These are phyloP conservation scores for Pelobates fuscus DNA, from an alignment of 2,113 vertebrate species.

Conservation along the genomic window DNA sequence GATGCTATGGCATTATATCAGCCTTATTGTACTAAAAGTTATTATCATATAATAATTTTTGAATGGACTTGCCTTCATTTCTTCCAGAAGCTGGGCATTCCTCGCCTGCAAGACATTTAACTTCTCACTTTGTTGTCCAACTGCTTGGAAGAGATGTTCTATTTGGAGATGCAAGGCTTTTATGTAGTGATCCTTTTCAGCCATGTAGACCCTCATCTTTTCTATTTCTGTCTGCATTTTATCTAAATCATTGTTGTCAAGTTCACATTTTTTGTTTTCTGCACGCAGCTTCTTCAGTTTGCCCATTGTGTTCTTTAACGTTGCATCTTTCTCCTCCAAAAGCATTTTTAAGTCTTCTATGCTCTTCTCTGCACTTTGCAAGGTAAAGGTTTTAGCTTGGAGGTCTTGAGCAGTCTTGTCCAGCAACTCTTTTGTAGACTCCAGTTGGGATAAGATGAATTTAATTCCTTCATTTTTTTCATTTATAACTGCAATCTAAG, in stretches of 20 bases:
- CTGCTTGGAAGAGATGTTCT: constrained; percentile 61
- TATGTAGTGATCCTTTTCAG: constrained; percentile 64
- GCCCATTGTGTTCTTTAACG: constrained; percentile 56
- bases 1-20: too few species aligned
- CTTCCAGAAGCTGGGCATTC: constrained; percentile 71
- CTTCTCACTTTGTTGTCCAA: constrained; percentile 62
- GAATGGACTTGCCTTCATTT: constrained; percentile 69
- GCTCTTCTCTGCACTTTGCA: constrained; percentile 65
- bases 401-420: constrained; percentile 56
- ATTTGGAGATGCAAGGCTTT: constrained; percentile 67
- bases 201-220: constrained; percentile 61
- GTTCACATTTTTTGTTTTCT: constrained; percentile 64
- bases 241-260: constrained; percentile 59
- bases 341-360: constrained; percentile 44
- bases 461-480: constrained; percentile 64
- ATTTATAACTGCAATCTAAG: constrained; percentile 64
- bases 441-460: constrained; percentile 64
- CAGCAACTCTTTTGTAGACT: constrained; percentile 65
- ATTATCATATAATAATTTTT: too few species aligned
- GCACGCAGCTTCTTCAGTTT: constrained; percentile 62
- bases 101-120: constrained; percentile 68
- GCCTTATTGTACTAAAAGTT: too few species aligned
- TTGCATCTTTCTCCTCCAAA: constrained; percentile 61
- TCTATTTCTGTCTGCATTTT: constrained; percentile 60
- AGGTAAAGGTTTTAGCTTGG: constrained; percentile 52